A percentile compares a stretch with the other conserved stretches of the same genome.
These are phyloP conservation scores for Onychostoma macrolepis DNA, from an alignment of 2,113 vertebrate species.

Conservation along the genomic window DNA sequence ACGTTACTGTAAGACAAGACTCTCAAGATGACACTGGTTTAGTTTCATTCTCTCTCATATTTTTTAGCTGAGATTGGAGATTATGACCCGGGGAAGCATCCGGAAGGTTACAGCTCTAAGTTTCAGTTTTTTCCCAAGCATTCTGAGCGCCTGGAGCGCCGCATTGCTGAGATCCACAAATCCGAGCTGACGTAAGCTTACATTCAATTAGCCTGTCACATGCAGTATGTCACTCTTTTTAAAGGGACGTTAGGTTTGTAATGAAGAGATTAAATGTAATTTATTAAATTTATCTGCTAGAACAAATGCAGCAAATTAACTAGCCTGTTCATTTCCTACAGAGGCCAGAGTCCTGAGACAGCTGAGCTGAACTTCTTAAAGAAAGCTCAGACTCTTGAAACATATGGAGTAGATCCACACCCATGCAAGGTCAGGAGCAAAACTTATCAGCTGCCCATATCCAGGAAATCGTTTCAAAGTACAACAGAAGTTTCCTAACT, in stretches of 20 bases:
- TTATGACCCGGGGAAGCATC: constrained; percentile 95
- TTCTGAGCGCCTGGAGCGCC: constrained; percentile 93
- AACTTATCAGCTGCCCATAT: background rate
- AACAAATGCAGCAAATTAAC: background rate
- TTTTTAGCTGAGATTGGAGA: constrained; percentile 92
- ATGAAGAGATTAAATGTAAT: background rate
- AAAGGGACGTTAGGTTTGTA: background rate
- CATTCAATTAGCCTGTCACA: constrained; percentile 16
- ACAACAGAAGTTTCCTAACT: background rate
- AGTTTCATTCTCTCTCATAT: constrained; percentile 2
- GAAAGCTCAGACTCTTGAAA: constrained; percentile 95
- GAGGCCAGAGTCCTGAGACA: constrained; percentile 90
- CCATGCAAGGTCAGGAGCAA: constrained; percentile 87
- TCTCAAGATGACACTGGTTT: background rate
- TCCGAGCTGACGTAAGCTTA: constrained; percentile 87
- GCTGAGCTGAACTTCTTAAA: constrained; percentile 94
- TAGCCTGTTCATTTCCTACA: constrained; percentile 60
- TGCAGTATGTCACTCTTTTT: background rate
- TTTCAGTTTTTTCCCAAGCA: constrained; percentile 99
- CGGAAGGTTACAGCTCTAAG: constrained; percentile 98
- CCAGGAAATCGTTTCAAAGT: background rate
- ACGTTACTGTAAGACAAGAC: background rate
- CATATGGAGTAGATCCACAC: constrained; percentile 96
- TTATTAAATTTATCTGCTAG: background rate
- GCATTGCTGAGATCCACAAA: constrained; percentile 95